These are phyloP conservation scores for Eurosta solidaginis DNA, from an alignment of 1,140 invertebrate species.

Conservation along the genomic window DNA sequence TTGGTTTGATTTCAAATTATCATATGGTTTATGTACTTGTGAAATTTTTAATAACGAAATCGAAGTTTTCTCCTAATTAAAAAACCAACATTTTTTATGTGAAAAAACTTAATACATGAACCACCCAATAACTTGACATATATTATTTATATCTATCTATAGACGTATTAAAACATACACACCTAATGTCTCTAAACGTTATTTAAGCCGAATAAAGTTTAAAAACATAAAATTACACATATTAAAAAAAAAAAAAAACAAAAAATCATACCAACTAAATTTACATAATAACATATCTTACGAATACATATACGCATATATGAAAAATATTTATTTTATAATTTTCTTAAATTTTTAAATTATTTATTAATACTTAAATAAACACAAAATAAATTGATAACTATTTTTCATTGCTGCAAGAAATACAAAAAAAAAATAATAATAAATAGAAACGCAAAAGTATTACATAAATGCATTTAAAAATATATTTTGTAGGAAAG, in stretches of 20 bases:
- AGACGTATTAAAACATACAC: neutral
- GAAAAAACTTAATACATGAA: no score
- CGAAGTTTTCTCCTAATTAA: no score
- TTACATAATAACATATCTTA: neutral
- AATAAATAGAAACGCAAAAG: neutral
- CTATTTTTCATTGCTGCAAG: neutral
- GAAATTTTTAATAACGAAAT: no score
- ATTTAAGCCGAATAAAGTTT: neutral
- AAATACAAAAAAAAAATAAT: neutral
- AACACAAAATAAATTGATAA: slow-evolving; percentile 30
- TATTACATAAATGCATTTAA: slow-evolving; percentile 44
- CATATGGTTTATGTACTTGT: no score
- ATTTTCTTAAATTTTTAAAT: neutral
- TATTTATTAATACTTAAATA: slow-evolving; percentile 25
- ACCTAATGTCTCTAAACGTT: neutral
- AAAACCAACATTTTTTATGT: no score
- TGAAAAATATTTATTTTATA: neutral
- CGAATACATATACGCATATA: slow-evolving; percentile 4
- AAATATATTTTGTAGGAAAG: slow-evolving; percentile 58
- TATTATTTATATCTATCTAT: neutral
- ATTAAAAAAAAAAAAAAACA: neutral
- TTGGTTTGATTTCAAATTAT: no score
- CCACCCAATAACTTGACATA: slow-evolving; percentile 18
- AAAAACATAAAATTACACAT: neutral
- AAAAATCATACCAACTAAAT: neutral